phyloP scores from a whole-genome alignment of 1,140 invertebrate species.

The Drosophila rhopaloa region DNA sequence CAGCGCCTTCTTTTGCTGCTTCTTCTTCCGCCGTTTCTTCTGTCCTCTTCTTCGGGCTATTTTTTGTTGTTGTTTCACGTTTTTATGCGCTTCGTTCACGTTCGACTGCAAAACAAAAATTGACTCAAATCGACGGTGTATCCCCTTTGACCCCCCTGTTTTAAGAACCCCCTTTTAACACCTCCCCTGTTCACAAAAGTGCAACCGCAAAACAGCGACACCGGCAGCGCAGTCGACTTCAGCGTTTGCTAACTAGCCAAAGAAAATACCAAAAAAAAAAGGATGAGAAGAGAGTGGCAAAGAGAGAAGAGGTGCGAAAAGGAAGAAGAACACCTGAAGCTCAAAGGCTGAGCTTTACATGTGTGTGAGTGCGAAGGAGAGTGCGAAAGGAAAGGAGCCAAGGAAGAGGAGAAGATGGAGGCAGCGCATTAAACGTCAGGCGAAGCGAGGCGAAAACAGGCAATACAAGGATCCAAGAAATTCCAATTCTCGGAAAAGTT shows the following conservation, averaged over 20 bases:
- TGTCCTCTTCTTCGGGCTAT: conserved; percentile 16
- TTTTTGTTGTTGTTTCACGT: conserved; percentile 43
- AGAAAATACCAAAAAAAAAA: conserved; percentile 16
- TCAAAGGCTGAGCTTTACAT: conserved; percentile 35
- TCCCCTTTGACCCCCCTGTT: conserved; percentile 1
- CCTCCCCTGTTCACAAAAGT: conserved; percentile 14
- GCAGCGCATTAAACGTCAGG: conserved; percentile 73
- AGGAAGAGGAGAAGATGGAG: conserved; percentile 8
- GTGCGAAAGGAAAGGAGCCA: conserved; percentile 7
- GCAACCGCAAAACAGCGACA: conserved; percentile 30
- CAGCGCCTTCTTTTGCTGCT: conserved; percentile 42
- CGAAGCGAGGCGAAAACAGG: conserved; percentile 77
- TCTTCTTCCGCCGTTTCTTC: conserved; percentile 18
- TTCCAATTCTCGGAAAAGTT: conserved; percentile 81
- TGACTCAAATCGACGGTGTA: conserved; percentile 72
- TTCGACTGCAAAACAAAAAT: conserved; percentile 73
- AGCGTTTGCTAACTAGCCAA: conserved; percentile 67
- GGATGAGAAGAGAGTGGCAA: conserved; percentile 25
- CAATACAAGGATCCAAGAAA: conserved; percentile 78
- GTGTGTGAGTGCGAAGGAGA: conserved; percentile 20
- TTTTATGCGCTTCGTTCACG: conserved; percentile 79
- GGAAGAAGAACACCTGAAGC: conserved; percentile 75
- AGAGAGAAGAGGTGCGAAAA: conserved; percentile 7
- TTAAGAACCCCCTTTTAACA: background rate
- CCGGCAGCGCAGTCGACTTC: conserved; percentile 15